Base-by-base conservation (phyloP, 1,140 invertebrate genomes). In the Holotrichia oblita region DNA sequence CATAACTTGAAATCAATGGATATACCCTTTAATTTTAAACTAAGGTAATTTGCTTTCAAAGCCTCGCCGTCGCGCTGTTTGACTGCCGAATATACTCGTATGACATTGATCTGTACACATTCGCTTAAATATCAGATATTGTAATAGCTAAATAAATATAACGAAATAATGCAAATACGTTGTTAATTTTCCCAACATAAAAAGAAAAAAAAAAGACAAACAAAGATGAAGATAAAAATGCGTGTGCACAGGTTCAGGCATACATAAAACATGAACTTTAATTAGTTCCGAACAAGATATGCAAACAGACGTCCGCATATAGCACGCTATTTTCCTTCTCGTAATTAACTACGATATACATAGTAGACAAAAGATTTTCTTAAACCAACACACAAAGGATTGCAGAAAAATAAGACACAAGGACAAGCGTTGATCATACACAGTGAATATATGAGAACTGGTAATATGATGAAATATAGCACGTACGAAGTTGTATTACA, bases 351-450 rank as follows among this genome's bases (percentile, higher is more conserved):
- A 17, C 48, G 14, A n/a, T 55, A 55, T 17, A n/a, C 17, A n/a
- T n/a, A n/a, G 48, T 17, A 55, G 14, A 55, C 48, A 55, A 55
- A 55, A 55, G 48, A 55, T 55, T 55, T 55, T 55, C 48, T 55
- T 55, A 14, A 55, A 55, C 48, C 17, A 55, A 3, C 48, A 17
- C 48, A 55, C 48, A 55, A 55, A 55, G 48, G 48, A 55, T 55
- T 17, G n/a, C 7, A 55, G 48, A 55, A 55, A 55, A 55, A 55
- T 55, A 14, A 55, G 48, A 55, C 48, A 55, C 48, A 55, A 55
- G 48, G 48, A 55, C 48, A 55, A 55, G n/a, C 14, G 48, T 55
- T 55, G 48, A 55, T 55, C 48, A 55, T 55, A 17, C 17, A 55
- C 14, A 17, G 10, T 1, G n/a, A n/a, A 17, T 55, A 55, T 55